These are phyloP conservation scores for Notechis scutatus DNA, from an alignment of 2,113 vertebrate genomes.

Conservation along the genomic window DNA sequence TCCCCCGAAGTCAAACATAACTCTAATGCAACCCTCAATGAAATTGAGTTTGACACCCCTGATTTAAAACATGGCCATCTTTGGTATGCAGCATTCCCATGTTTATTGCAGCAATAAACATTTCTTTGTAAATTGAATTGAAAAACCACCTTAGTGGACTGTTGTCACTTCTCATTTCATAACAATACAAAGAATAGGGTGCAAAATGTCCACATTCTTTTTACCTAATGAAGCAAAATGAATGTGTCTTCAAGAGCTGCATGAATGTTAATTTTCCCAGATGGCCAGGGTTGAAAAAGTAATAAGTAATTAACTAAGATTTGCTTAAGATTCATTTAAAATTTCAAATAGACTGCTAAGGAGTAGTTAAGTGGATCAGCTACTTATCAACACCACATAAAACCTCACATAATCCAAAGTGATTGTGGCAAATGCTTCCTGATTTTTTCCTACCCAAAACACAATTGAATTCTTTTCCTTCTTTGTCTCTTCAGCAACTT, in stretches of 20 bases:
- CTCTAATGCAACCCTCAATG: no score
- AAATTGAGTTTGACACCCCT: no score
- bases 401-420: background rate
- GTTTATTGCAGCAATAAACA: conserved; percentile 47
- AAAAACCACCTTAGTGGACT: conserved; percentile 29
- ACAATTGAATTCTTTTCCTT: background rate
- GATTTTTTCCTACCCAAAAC: background rate
- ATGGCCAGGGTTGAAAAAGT: conserved; percentile 26
- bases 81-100: conserved; percentile 26
- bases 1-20: no score
- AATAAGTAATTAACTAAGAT: conserved; percentile 18
- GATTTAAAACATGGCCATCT: conserved; percentile 17
- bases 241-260: conserved; percentile 22
- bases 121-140: conserved; percentile 52
- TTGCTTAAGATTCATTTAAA: conserved; percentile 21
- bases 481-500: background rate
- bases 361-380: background rate
- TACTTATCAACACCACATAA: background rate
- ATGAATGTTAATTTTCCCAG: conserved; percentile 44
- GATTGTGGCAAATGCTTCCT: background rate
- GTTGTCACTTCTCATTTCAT: conserved; percentile 35
- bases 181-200: conserved; percentile 40
- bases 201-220: conserved; percentile 40
- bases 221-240: conserved; percentile 49
- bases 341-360: background rate